phyloP scores from a whole-genome alignment of 2,888 invertebrate species.

The Conomelus anceps region DNA sequence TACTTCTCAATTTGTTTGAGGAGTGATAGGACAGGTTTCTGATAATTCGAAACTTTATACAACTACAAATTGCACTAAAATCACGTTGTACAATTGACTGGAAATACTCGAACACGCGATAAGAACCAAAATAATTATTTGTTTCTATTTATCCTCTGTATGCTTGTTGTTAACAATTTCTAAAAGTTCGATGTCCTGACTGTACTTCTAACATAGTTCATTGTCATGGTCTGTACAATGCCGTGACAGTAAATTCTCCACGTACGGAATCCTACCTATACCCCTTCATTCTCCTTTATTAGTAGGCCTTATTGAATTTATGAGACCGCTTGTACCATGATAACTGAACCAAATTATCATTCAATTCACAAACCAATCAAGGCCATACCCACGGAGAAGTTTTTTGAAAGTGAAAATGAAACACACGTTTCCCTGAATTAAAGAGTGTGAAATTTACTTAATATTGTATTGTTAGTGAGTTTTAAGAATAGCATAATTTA shows the following conservation, averaged over 20 bases:
- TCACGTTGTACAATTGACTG: neutral
- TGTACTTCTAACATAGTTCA: neutral
- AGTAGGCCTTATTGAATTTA: no score
- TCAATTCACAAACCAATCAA: no score
- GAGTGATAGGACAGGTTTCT: neutral
- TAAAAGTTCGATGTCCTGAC: neutral
- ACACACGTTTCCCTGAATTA: no score
- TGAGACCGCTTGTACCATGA: no score
- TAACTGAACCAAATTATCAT: no score
- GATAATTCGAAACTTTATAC: neutral
- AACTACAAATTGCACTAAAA: neutral
- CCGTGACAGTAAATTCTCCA: neutral
- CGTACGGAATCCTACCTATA: no score
- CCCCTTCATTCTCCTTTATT: no score
- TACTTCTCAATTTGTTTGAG: neutral
- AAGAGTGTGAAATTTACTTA: no score
- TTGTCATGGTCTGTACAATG: neutral
- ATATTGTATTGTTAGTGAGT: no score
- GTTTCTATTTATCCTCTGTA: neutral
- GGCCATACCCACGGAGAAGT: no score
- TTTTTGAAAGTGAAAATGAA: no score
- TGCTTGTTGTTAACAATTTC: neutral
- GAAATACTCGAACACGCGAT: neutral
- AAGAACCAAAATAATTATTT: neutral
- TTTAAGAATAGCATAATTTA: no score